A percentile compares a stretch with the other conserved stretches of the same genome.
Evolutionary conservation across 2,888 invertebrate species (phyloP).

Genomic region (Dicyrtomina minuta): DNA sequence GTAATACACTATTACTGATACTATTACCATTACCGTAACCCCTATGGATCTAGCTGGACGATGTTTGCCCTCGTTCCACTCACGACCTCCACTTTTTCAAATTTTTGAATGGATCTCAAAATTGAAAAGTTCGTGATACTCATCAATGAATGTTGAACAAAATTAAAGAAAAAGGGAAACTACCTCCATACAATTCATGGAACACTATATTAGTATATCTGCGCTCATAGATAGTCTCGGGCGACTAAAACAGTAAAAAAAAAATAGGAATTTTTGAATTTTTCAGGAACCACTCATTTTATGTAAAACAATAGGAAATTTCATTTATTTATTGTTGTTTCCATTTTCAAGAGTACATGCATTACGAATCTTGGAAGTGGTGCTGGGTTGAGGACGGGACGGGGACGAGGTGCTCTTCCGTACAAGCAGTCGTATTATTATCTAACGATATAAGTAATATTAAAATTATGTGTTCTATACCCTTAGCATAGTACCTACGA

Average conservation of each 20-base stretch:
- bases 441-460: too few relatives aligned
- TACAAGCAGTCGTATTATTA: too few relatives aligned
- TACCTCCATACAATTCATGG: not conserved
- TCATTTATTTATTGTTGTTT: slow-evolving; percentile 6
- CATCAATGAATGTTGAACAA: slow-evolving; percentile 4
- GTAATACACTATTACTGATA: not conserved
- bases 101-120: not conserved
- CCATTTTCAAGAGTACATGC: not conserved
- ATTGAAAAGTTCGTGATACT: not conserved
- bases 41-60: not conserved
- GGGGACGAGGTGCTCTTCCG: not conserved
- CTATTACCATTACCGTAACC: not conserved
- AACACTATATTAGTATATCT: not conserved
- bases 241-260: too few relatives aligned
- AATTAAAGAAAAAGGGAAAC: not conserved
- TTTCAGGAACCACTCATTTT: not conserved
- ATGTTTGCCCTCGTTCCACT: not conserved
- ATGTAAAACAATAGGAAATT: slow-evolving; percentile 14
- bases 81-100: not conserved
- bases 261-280: too few relatives aligned
- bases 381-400: not conserved
- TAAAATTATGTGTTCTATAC: too few relatives aligned
- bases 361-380: not conserved
- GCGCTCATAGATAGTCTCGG: not conserved
- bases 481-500: too few relatives aligned